Evolutionary conservation across 2,797 vertebrate species (phyloP).

Genomic region (Acanthurus lineatus): DNA sequence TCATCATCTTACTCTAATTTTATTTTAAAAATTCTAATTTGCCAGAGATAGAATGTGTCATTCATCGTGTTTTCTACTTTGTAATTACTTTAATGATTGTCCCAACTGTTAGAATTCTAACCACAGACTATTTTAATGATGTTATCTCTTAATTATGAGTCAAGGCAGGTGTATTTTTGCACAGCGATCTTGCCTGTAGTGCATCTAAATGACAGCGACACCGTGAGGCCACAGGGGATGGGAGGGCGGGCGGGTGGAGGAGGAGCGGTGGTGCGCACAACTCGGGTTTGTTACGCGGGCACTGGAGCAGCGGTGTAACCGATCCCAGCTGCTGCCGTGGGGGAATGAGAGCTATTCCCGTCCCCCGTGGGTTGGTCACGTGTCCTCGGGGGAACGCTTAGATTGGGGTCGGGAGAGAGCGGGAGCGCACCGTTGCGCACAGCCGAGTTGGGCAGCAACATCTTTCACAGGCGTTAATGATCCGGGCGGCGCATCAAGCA

Average conservation of each 20-base stretch:
- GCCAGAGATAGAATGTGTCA: not conserved
- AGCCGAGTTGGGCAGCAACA: conserved; percentile 65
- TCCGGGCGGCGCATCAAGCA: conserved; percentile 35
- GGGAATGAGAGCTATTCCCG: conserved; percentile 76
- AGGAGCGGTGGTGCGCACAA: conserved; percentile 32
- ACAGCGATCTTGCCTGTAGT: not conserved
- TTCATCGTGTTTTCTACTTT: not conserved
- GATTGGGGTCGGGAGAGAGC: conserved; percentile 58
- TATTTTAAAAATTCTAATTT: not conserved
- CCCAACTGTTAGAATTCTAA: not conserved
- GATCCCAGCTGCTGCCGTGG: conserved; percentile 78
- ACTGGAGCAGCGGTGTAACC: conserved; percentile 67
- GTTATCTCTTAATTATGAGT: not conserved
- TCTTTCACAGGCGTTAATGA: conserved; percentile 53
- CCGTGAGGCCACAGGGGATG: conserved; percentile 48
- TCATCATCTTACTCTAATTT: not conserved
- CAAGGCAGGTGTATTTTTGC: conserved; percentile 4
- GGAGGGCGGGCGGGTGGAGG: not conserved
- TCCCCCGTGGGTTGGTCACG: conserved; percentile 83
- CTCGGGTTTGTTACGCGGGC: conserved; percentile 50
- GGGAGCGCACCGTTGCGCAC: conserved; percentile 69
- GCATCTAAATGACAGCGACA: conserved; percentile 58
- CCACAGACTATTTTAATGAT: no score
- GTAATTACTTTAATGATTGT: not conserved
- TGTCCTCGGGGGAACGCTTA: conserved; percentile 83